Conservation (phyloP, 2,888 invertebrate genomes). For the Dynastes tityus region DNA sequence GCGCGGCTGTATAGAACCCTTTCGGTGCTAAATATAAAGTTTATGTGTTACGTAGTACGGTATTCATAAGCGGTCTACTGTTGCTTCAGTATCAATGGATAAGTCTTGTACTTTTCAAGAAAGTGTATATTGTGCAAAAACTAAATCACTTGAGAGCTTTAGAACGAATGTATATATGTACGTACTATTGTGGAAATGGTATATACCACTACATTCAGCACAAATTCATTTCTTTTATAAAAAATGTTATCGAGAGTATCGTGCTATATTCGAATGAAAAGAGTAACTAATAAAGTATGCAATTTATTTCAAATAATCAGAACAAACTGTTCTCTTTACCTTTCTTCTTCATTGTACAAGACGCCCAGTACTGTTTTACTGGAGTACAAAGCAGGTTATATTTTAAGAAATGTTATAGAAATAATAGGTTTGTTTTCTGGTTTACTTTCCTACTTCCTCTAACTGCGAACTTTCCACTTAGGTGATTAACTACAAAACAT, state of each 20-base stretch:
- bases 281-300: not conserved
- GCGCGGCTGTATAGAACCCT: not conserved
- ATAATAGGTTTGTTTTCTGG: too few species aligned
- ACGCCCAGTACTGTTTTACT: too few species aligned
- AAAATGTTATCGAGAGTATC: not conserved
- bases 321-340: too few species aligned
- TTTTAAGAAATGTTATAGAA: too few species aligned
- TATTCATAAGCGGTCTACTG: constrained; percentile 37
- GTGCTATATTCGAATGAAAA: not conserved
- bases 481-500: too few species aligned
- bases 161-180: not conserved
- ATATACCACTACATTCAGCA: not conserved
- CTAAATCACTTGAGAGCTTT: constrained; percentile 16
- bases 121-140: constrained; percentile 2
- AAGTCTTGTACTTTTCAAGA: constrained; percentile 37
- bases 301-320: too few species aligned
- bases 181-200: constrained; percentile 7
- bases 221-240: not conserved
- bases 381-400: too few species aligned
- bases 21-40: constrained; percentile 37
- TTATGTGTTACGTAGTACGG: constrained; percentile 25
- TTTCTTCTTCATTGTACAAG: too few species aligned
- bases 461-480: too few species aligned
- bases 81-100: constrained; percentile 28
- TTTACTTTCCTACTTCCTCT: too few species aligned